Evolutionary conservation across 2,113 vertebrate species (phyloP).

Genomic region (Mesitornis unicolor): DNA sequence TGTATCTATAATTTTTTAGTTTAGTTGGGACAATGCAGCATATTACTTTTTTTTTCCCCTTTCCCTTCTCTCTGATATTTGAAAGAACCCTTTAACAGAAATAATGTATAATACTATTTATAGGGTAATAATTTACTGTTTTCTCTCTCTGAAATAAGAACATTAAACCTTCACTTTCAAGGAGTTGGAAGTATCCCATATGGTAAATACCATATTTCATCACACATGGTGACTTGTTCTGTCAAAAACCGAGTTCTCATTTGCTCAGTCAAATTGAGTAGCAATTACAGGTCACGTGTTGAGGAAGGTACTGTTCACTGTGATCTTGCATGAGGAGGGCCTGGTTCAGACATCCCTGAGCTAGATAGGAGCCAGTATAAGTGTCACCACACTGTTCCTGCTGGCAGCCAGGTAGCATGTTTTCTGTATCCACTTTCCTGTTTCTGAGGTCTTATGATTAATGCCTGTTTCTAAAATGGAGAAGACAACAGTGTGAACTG

Average conservation of each 20-base stretch:
- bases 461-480: background rate
- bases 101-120: background rate
- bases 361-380: background rate
- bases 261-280: background rate
- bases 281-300: background rate
- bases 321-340: background rate
- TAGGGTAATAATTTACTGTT: background rate
- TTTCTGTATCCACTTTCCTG: background rate
- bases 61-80: background rate
- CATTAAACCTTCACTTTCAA: background rate
- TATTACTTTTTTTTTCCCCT: background rate
- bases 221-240: background rate
- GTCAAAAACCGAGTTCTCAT: background rate
- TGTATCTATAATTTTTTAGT: constrained; percentile 22
- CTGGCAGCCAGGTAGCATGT: background rate
- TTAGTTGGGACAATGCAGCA: background rate
- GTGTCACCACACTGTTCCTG: background rate
- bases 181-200: background rate
- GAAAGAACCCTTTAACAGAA: background rate
- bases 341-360: background rate
- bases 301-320: background rate
- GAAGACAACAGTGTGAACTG: accelerated
- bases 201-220: background rate
- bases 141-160: background rate
- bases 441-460: background rate